Conservation (phyloP, 2,113 vertebrate species). For the Dinomys branickii region DNA sequence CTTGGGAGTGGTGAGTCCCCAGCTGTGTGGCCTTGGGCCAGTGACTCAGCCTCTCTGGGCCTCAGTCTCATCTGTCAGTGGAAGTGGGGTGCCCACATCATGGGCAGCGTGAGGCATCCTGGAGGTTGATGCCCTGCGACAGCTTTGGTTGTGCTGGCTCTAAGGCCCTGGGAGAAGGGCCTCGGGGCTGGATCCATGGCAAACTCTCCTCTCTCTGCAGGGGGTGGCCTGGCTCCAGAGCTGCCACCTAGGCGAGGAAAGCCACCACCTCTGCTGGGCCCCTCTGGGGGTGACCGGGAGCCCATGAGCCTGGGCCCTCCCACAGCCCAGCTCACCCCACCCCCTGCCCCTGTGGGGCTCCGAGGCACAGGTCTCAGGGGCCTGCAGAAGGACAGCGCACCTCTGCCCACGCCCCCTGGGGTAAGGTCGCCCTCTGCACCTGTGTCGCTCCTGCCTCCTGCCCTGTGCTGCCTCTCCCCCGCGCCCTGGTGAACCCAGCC, state of each 20-base stretch:
- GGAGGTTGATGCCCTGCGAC: not conserved
- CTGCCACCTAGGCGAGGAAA: conserved; percentile 85
- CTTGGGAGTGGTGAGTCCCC: not conserved
- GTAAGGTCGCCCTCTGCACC: conserved; percentile 80
- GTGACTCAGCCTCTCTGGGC: not conserved
- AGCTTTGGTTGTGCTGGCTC: too few relatives aligned
- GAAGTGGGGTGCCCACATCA: not conserved
- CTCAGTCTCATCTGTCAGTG: not conserved
- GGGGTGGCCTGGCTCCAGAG: conserved; percentile 86
- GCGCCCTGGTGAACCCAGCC: not conserved
- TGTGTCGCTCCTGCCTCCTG: rapidly evolving
- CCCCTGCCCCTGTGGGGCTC: conserved; percentile 84
- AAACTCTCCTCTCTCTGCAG: conserved; percentile 72
- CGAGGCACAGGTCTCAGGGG: conserved; percentile 86
- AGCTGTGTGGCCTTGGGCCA: not conserved
- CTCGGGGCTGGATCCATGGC: not conserved
- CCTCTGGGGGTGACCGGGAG: conserved; percentile 87
- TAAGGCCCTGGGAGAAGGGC: not conserved
- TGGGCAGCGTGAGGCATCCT: not conserved
- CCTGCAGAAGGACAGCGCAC: conserved; percentile 83
- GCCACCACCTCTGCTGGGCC: conserved; percentile 81
- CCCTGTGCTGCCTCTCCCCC: not conserved
- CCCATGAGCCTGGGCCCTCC: conserved; percentile 85
- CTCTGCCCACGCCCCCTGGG: conserved; percentile 83
- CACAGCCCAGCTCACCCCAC: conserved; percentile 82